Conservation (phyloP, 2,113 vertebrate genomes). For the Willisornis vidua region DNA sequence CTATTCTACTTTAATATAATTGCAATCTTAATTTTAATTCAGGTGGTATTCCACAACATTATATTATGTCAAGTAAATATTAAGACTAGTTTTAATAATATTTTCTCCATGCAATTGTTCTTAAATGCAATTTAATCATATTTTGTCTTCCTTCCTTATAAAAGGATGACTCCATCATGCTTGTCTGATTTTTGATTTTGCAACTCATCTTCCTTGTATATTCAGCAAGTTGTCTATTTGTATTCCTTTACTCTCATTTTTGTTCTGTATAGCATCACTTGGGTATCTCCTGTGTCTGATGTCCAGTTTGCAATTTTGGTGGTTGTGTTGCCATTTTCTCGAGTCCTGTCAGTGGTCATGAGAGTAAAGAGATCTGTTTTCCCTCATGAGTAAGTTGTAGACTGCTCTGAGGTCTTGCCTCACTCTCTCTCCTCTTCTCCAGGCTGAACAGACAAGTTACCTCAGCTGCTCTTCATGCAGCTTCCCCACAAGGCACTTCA, state of each 20-base stretch:
- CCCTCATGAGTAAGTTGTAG: too few relatives aligned
- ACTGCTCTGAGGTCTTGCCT: too few relatives aligned
- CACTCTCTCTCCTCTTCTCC: too few relatives aligned
- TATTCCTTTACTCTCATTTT: neutral
- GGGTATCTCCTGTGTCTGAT: rapidly evolving
- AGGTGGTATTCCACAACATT: neutral
- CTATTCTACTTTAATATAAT: neutral
- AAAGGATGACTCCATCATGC: neutral
- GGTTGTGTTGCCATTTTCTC: neutral
- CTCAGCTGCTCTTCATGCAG: too few relatives aligned
- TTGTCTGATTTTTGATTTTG: neutral
- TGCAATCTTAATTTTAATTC: slow-evolving; percentile 26
- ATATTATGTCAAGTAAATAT: slow-evolving; percentile 48
- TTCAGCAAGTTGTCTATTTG: neutral
- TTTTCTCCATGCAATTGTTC: neutral
- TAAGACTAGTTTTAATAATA: neutral
- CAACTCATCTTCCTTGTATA: neutral
- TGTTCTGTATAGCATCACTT: neutral
- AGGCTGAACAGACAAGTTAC: too few relatives aligned
- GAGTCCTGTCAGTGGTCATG: too few relatives aligned
- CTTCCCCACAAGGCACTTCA: too few relatives aligned
- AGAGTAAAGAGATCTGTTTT: too few relatives aligned
- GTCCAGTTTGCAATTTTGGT: neutral
- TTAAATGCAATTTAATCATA: neutral
- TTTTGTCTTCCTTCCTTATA: neutral